phyloP scores from a whole-genome alignment of 2,797 vertebrate genomes.

The Eremophila alpestris region DNA sequence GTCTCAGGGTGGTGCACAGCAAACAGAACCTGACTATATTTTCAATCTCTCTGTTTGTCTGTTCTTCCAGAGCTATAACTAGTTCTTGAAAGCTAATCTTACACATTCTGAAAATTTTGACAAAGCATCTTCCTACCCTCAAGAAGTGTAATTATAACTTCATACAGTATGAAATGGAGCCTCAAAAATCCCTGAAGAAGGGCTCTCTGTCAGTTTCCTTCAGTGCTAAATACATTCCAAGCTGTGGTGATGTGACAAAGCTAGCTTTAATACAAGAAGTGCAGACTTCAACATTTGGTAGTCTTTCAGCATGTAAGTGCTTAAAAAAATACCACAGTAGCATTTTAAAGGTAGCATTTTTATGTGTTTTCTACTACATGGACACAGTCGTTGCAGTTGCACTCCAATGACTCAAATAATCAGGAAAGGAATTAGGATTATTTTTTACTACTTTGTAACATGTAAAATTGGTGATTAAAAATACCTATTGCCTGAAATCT shows the following conservation, averaged over 20 bases:
- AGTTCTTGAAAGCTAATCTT: background rate
- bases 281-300: background rate
- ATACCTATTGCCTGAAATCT: background rate
- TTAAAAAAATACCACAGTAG: background rate
- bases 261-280: background rate
- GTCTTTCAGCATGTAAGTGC: background rate
- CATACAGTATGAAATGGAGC: background rate
- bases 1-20: too few species aligned
- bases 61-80: background rate
- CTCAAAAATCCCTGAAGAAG: background rate
- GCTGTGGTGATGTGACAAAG: background rate
- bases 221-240: background rate
- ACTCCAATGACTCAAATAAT: background rate
- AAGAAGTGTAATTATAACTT: conserved; percentile 24
- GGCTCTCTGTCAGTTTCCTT: background rate
- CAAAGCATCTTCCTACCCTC: background rate
- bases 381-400: background rate
- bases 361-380: background rate
- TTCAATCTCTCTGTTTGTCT: background rate
- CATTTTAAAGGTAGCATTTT: background rate
- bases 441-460: background rate
- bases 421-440: background rate
- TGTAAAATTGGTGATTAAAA: background rate
- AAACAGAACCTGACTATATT: background rate
- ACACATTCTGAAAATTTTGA: background rate